Conservation (phyloP, 2,797 vertebrate genomes). For the Luscinia megarhynchos region DNA sequence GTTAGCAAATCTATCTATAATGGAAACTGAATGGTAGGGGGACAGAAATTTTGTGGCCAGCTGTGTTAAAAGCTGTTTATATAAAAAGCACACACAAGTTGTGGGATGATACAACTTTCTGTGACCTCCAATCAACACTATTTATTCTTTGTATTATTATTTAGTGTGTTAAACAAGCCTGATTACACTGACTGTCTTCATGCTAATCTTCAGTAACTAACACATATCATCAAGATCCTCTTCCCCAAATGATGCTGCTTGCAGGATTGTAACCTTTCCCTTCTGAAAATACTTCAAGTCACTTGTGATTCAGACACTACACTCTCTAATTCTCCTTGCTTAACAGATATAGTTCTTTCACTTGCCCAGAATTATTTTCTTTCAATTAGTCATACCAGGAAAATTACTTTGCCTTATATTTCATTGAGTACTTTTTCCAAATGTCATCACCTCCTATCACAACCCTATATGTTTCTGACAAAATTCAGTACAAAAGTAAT, state of each 20-base stretch:
- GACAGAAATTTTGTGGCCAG: not conserved
- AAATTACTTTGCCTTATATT: not conserved
- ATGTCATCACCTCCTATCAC: not conserved
- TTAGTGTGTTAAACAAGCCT: not conserved
- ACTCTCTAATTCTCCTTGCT: not conserved
- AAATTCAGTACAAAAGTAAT: not conserved
- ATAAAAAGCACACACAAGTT: not conserved
- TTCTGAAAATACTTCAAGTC: not conserved
- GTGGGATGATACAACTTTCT: not conserved
- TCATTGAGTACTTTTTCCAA: not conserved
- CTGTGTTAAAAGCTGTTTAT: not conserved
- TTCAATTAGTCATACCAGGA: not conserved
- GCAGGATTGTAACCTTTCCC: not conserved
- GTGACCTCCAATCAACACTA: slow-evolving; percentile 24
- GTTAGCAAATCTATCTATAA: not conserved
- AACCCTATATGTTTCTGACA: not conserved
- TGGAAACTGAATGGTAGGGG: not conserved
- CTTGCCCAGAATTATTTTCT: not conserved
- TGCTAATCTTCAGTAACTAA: slow-evolving; percentile 3
- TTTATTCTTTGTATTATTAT: slow-evolving; percentile 35
- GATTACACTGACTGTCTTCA: slow-evolving; percentile 26
- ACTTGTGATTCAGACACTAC: not conserved
- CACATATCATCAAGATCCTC: not conserved
- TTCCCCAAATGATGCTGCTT: not conserved
- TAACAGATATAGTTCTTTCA: not conserved